Evolutionary conservation across 2,888 invertebrate species (phyloP), one percentile per base, ranked within the genome.

Genomic region (Apomyelois bistriatella): DNA sequence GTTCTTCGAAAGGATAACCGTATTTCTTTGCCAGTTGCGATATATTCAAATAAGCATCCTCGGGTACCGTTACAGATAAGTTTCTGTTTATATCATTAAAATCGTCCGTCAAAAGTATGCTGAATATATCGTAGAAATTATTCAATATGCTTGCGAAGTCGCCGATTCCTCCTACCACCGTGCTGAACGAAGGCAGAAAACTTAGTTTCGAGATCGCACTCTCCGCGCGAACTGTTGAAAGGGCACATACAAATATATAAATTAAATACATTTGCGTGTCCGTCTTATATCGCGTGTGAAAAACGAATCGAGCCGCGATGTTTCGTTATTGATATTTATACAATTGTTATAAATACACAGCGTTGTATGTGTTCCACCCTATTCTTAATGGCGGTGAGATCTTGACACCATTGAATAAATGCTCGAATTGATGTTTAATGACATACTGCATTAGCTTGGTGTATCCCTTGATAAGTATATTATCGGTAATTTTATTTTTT

Each of bases 21-120:
- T 60, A 56, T 93, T 79, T 93, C 6, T 8, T 46, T 0, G 64
- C 68, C 12, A 86, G 51, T 54, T 79, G 59, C 0, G 62, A 64
- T 10, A 84, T 79, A 52, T 73, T 77, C 12, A 82, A 57, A 49
- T 58, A 58, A 0, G 78, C 69, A 35, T 85, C 83, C 52, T 78
- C 73, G 1, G 66, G 58, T 9, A 62, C 55, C 1, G 57, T 50
- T 10, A 43, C 22, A 30, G 12, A 49, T 16, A 46, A 16, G 37
- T 17, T 46, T 9, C 35, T 32, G 9, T 15, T 12, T 16, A 43
- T 36, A 16, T 37, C 43, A 17, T 12, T 28, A 28, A 49, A n/a
- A 13, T 55, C 36, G 7, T 58, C 52, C 32, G 36, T 48, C 30
- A 41, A 48, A 32, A 62, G 1, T 22, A 55, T 30, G 15, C 49